These are phyloP conservation scores for Amphiprion ocellaris DNA, from an alignment of 2,113 vertebrate genomes.

Conservation along the genomic window DNA sequence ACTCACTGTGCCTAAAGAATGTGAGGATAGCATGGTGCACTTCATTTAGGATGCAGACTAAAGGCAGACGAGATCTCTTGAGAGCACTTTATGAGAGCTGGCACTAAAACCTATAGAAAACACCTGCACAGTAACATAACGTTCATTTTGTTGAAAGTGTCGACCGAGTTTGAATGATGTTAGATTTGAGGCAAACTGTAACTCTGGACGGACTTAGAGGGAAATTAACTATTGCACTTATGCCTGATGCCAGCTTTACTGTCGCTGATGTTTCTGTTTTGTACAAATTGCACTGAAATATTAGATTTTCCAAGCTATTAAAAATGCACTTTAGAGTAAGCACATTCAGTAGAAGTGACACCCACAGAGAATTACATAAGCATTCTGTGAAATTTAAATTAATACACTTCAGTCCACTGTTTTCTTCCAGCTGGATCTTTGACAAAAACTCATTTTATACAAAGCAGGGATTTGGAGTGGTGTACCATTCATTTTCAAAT, in stretches of 20 bases:
- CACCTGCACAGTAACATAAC: constrained; percentile 19
- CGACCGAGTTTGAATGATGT: background rate
- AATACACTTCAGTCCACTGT: constrained; percentile 6
- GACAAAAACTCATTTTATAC: constrained; percentile 23
- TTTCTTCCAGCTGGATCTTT: constrained; percentile 19
- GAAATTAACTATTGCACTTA: constrained; percentile 19
- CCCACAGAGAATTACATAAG: background rate
- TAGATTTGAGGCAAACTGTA: background rate
- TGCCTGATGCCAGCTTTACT: constrained; percentile 7
- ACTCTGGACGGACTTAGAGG: background rate
- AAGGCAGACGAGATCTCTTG: background rate
- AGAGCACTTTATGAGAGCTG: constrained; percentile 48
- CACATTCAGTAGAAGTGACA: background rate
- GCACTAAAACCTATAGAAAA: constrained; percentile 6
- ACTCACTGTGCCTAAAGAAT: constrained; percentile 91
- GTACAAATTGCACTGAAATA: constrained; percentile 16
- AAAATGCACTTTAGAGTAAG: constrained; percentile 16
- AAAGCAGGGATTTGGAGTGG: constrained; percentile 1
- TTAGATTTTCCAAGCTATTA: background rate
- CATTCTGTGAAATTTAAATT: constrained; percentile 6
- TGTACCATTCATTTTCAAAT: constrained; percentile 11
- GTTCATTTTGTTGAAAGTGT: background rate
- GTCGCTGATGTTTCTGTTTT: constrained; percentile 22
- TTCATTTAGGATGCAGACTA: constrained; percentile 86
- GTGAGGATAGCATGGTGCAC: constrained; percentile 95